Evolutionary conservation across 2,797 vertebrate species (phyloP), one percentile per base, ranked within the genome.

Genomic region (Peromyscus melanophrys): DNA sequence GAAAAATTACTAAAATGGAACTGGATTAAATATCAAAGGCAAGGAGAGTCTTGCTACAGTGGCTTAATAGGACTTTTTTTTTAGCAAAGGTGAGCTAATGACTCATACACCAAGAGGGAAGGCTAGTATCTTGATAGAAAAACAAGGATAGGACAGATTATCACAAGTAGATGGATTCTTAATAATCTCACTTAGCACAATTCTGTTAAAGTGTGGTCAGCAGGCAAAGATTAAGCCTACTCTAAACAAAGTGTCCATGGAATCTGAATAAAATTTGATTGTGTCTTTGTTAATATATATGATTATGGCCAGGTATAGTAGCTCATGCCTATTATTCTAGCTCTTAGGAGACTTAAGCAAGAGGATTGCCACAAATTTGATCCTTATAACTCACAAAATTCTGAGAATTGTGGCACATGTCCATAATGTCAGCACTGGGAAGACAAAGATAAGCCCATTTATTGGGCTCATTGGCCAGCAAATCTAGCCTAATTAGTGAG

Each of bases 21-120:
- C n/a, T 75, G 93, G 19, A 95, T 89, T 86, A 83, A 55, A 21
- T 73, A 86, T 86, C 31, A 97, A 81, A 37, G 13, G n/a, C 76
- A 90, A 37, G 23, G 16, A 89, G 27, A 95, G 61, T 69, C 37
- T 86, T 96, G 19, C 80, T 81, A 92, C 89, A 81, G 8, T 76
- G 57, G 4, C 25, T 78, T 83, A 75, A 76, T 25, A 34, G 3
- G 7, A 90, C 65, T n/a, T 11, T 87, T 77, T 46, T 46, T 46
- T 49, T 49, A 31, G 27, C 61, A 85, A 84, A 43, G 4, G n/a
- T n/a, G 76, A 52, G 8, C 25, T 49, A 69, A 92, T 10, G 16
- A 76, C 17, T 75, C 43, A 61, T 4, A 57, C 37, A 55, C 52
- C 21, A 57, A 71, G 10, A 6, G 49, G 67, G 16, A 63, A 19